Evolutionary conservation across 2,888 invertebrate species (phyloP), one percentile per base, ranked within the genome.

Genomic region (Acronicta psi): DNA sequence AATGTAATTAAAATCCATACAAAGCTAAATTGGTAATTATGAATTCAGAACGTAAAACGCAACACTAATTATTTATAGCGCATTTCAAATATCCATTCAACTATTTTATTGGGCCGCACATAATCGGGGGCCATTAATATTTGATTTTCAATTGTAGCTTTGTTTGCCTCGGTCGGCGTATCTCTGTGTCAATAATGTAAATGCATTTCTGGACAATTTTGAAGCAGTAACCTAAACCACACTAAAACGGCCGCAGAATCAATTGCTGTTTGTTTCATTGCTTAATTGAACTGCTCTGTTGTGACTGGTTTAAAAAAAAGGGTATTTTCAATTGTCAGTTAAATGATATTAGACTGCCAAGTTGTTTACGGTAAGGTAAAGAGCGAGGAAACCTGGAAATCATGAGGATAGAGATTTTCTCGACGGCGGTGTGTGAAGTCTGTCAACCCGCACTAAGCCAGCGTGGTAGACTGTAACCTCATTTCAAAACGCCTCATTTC

Each of bases 111-210:
- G 64, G 57, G 59, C 53, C 60, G 52, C 51, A 57, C 59, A 67
- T 75, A 78, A 79, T 80, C 54, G 60, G 41, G 31, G 60, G 72
- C 66, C 64, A 71, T 81, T 76, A 81, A 81, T 81, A 79, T 83
- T 82, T 80, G 79, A 82, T 82, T 77, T 82, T 79, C 79, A 80
- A 75, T 79, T 77, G 73, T 59, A 71, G 60, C 69, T 68, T 67
- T 82, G 73, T 81, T 75, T 37, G 47, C 38, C 8, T 70, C 64
- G 56, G 63, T 71, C 11, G 16, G 42, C 18, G 29, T 73, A 70
- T 75, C 65, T 55, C 53, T 70, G 50, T 71, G 69, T 66, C 67
- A 65, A 67, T 68, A 67, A 56, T 44, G 67, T 66, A 65, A 59
- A 66, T 61, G 57, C 49, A 53, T 55, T 47, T 56, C 53, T 63